Base-by-base conservation (phyloP, 2,888 invertebrate genomes). In the Amphiduros pacificus region DNA sequence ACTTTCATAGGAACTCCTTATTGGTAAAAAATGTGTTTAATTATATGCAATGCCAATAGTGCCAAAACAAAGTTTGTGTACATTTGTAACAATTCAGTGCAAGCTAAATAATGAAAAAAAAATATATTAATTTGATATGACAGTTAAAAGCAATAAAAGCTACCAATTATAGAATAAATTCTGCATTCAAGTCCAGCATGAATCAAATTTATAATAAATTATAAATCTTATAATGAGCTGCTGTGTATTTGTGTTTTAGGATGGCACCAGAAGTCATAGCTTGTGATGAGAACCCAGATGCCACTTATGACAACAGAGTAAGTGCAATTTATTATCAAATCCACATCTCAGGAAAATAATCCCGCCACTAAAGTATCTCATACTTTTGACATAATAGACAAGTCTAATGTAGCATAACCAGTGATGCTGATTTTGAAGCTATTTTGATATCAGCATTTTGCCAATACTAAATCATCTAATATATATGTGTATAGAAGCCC, bases 251-350 rank as follows among this genome's bases (percentile, higher is more conserved):
- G 80, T 83, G n/a, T n/a, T n/a, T n/a, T n/a, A n/a, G n/a, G 83
- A 98, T 98, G 98, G 97, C 97, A 44, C 98, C 97, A 2, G 98
- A 98, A 87, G 98, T 98, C 53, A 99, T 99, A 79, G 99, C 98
- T 61, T 99, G 99, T 85, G 99, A 99, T 85, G 98, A 99, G 85
- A 99, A 99, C 85, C 95, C 97, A 53, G 98, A 99, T 82, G 98
- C 99, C 63, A 99, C 99, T 24, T 99, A 99, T 81, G 99, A 99
- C 85, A 97, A 97, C 86, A 90, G 82, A 72, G 82, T 82, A 68
- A 66, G 70, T 49, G 4, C 5, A 20, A 11, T 22, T 44, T 9
- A 17, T 6, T 6, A 36, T 36, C 17, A n/a, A n/a, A n/a, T n/a
- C n/a, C n/a, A n/a, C n/a, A n/a, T n/a, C n/a, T n/a, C n/a, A n/a